Evolutionary conservation across 2,113 vertebrate genomes (phyloP), one percentile per base, ranked within the genome.

Genomic region (Oncorhynchus mykiss): DNA sequence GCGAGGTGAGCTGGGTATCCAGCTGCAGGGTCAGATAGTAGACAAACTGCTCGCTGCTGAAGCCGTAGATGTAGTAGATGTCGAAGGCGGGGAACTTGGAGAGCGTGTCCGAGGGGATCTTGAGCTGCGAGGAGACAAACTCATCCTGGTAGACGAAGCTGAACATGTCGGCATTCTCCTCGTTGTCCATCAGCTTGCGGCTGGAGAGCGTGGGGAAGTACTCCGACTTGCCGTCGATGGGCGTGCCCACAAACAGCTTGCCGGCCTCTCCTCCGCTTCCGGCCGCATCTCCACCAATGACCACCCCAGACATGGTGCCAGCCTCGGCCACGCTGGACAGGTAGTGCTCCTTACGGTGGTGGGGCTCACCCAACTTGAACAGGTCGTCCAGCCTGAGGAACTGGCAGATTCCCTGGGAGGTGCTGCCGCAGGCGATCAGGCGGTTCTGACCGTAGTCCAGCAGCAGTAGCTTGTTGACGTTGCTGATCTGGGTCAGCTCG

Each of bases 141-240:
- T 99, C 97, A 0, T 99, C 97, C 93, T 99, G 97, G 89, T 98
- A 99, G 81, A 99, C 97, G 6, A 98, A 99, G 89, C 96, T 96
- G 82, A 99, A 99, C 97, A 99, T 99, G 82, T 99, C 97, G 0
- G 97, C 97, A 0, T 99, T 96, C 91, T 99, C 97, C 92, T 98
- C 97, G 0, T 97, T 97, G 83, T 93, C 94, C 96, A 96, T 96
- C 71, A 99, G 92, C 80, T 97, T 96, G 75, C 97, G 95, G 81
- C 97, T 99, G 25, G 97, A 99, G 31, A 99, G 92, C 0, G 97
- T 99, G 57, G 97, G 97, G 86, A 99, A 99, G 81, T 99, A 99
- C 85, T 99, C 97, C 0, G 97, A 98, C 83, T 99, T 99, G 79
- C 97, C 97, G 0, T 99, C 97, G 0, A 99, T 97, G 73, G 97